A percentile compares a stretch with the other conserved stretches of the same genome.
Evolutionary conservation across 2,888 invertebrate genomes (phyloP).

Genomic region (Sisyra nigra): DNA sequence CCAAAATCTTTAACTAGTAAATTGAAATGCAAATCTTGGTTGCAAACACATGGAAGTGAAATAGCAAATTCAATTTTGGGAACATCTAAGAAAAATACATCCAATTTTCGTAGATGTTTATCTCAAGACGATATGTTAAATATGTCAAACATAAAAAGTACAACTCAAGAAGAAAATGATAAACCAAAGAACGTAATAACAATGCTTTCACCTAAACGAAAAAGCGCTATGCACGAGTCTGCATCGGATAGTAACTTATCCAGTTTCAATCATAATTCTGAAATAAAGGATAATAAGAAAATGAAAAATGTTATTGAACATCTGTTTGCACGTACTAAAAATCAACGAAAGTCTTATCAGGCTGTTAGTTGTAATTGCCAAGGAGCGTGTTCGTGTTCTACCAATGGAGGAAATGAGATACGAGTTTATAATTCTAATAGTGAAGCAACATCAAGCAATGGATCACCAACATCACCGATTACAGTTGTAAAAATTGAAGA

Average conservation of each 20-base stretch:
- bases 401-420: not conserved
- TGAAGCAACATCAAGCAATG: not conserved
- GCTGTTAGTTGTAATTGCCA: constrained; percentile 9
- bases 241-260: constrained; percentile 11
- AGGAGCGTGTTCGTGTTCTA: constrained; percentile 8
- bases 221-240: constrained; percentile 4
- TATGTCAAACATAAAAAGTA: not conserved
- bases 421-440: no score
- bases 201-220: not conserved
- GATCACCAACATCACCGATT: not conserved
- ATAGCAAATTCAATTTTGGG: not conserved
- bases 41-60: not conserved
- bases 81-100: not conserved
- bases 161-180: not conserved
- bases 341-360: constrained; percentile 1
- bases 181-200: not conserved
- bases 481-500: not conserved
- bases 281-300: constrained; percentile 9
- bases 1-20: no score
- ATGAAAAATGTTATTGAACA: constrained; percentile 10
- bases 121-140: constrained; percentile 7
- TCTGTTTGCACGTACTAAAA: constrained; percentile 5
- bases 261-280: constrained; percentile 6
- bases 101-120: constrained; percentile 3
- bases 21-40: not conserved